These are phyloP conservation scores for Lottia gigantea DNA, from an alignment of 2,888 invertebrate genomes.

Conservation along the genomic window DNA sequence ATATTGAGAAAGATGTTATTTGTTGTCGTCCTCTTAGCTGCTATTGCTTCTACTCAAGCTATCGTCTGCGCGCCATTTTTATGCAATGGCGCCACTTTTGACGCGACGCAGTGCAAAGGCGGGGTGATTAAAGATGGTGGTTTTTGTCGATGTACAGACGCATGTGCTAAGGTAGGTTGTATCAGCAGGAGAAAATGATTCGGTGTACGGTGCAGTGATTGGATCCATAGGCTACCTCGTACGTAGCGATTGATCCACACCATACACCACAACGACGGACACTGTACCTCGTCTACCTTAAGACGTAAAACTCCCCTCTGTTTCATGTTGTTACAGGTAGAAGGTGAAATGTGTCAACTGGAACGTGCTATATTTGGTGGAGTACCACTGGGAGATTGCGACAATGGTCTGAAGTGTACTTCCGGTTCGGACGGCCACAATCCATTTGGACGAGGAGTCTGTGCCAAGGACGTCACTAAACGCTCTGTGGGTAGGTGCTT, in stretches of 20 bases:
- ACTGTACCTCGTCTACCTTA: too few species aligned
- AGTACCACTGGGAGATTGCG: conserved; percentile 38
- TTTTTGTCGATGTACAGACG: conserved; percentile 50
- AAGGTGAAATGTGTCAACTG: conserved; percentile 37
- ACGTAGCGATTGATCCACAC: too few species aligned
- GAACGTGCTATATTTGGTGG: conserved; percentile 31
- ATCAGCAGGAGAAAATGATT: conserved; percentile 12
- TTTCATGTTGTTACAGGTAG: conserved; percentile 27
- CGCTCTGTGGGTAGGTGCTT: neutral
- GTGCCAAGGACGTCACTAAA: conserved; percentile 12
- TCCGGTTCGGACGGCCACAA: conserved; percentile 14
- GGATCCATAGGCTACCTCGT: too few species aligned
- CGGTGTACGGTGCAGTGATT: too few species aligned
- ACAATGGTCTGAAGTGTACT: conserved; percentile 40
- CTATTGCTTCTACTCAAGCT: conserved; percentile 22
- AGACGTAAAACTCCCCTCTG: neutral
- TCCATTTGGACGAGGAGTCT: conserved; percentile 18
- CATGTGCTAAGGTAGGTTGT: conserved; percentile 48
- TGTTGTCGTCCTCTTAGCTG: conserved; percentile 5
- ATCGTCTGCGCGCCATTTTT: conserved; percentile 39
- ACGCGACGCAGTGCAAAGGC: conserved; percentile 42
- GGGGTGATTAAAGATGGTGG: conserved; percentile 47
- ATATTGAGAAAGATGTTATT: neutral
- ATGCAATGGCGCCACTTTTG: conserved; percentile 30
- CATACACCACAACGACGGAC: too few species aligned